phyloP scores from a whole-genome alignment of 2,888 invertebrate species.

The Aleiodes leptofemur region DNA sequence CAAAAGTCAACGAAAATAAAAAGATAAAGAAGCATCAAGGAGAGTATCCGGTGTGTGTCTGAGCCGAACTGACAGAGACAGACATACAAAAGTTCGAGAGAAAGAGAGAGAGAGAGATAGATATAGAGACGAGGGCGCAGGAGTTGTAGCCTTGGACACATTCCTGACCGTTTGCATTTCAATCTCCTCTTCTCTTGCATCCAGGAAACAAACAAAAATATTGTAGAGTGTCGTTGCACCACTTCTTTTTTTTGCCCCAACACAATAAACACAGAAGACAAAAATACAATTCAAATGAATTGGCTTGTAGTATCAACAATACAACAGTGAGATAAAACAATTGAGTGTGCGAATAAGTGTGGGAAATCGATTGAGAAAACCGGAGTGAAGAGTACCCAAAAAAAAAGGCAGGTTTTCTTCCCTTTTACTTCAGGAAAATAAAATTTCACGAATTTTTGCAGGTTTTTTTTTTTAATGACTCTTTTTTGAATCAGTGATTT shows the following conservation, averaged over 20 bases:
- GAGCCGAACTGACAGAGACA: constrained; percentile 50
- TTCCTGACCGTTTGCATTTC: constrained; percentile 38
- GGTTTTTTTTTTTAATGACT: constrained; percentile 1
- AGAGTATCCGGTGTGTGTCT: constrained; percentile 52
- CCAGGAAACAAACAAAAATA: too few relatives aligned
- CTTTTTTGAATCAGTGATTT: background rate
- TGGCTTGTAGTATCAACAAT: background rate
- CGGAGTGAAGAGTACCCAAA: background rate
- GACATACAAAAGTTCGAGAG: constrained; percentile 20
- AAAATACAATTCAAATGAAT: constrained; percentile 1
- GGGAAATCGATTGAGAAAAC: constrained; percentile 3
- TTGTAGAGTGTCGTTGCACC: background rate
- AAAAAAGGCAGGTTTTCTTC: too few relatives aligned
- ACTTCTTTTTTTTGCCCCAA: too few relatives aligned
- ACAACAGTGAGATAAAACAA: constrained; percentile 11
- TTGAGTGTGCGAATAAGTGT: constrained; percentile 6
- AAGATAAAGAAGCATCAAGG: constrained; percentile 22
- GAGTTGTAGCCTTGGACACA: constrained; percentile 40
- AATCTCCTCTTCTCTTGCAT: constrained; percentile 18
- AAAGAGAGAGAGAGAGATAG: constrained; percentile 14
- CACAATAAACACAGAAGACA: too few relatives aligned
- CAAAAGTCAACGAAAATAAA: constrained; percentile 3
- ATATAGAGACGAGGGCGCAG: constrained; percentile 41
- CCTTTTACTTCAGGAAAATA: too few relatives aligned
- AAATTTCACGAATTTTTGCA: background rate